These are phyloP conservation scores for Balearica regulorum DNA, from an alignment of 2,797 vertebrate genomes.

Conservation along the genomic window DNA sequence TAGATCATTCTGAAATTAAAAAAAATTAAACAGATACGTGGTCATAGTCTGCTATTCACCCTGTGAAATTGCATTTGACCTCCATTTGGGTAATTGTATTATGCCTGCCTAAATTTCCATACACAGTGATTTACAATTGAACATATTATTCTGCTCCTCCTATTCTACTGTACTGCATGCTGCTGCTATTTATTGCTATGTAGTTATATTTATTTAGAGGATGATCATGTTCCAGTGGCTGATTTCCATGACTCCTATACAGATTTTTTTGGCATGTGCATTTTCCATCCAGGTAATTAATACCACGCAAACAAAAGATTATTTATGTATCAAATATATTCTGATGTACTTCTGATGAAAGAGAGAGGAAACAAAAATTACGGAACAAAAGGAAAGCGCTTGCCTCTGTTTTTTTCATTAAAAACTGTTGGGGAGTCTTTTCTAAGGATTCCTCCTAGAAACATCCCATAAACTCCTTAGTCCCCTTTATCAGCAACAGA, in stretches of 20 bases:
- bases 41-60: conserved; percentile 51
- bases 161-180: background rate
- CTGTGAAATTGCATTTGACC: conserved; percentile 64
- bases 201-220: background rate
- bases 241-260: background rate
- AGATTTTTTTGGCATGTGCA: background rate
- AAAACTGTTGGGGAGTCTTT: background rate
- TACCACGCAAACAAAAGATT: background rate
- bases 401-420: rapidly evolving
- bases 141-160: conserved; percentile 33
- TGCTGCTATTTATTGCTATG: conserved; percentile 18
- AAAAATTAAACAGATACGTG: conserved; percentile 37
- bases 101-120: conserved; percentile 41
- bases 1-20: conserved; percentile 32
- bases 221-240: background rate
- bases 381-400: background rate
- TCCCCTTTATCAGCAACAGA: background rate
- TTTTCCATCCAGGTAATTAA: background rate
- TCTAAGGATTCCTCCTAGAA: background rate
- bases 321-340: background rate
- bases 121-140: conserved; percentile 41
- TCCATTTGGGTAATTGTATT: conserved; percentile 45
- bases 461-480: background rate
- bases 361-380: background rate
- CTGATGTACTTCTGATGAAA: background rate